These are phyloP conservation scores for Centropus bengalensis DNA, from an alignment of 2,113 vertebrate species.

Conservation along the genomic window DNA sequence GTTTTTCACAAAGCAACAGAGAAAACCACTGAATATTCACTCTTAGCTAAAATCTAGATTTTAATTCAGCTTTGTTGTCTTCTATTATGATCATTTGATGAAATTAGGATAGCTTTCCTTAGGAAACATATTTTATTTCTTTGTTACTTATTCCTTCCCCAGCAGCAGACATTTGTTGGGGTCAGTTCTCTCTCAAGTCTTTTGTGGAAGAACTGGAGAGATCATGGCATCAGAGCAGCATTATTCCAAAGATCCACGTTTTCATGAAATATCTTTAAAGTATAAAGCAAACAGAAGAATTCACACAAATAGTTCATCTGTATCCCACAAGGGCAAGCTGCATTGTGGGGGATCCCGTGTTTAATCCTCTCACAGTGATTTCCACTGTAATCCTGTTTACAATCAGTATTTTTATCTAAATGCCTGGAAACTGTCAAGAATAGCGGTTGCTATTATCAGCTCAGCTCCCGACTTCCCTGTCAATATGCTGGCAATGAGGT, in stretches of 20 bases:
- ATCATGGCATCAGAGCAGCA: not conserved
- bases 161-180: not conserved
- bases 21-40: not conserved
- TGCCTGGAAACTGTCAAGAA: constrained; percentile 29
- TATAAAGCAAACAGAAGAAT: constrained; percentile 1
- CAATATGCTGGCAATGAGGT: not conserved
- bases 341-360: not conserved
- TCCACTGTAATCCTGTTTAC: constrained; percentile 38
- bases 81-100: not conserved
- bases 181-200: not conserved
- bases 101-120: not conserved
- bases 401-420: constrained; percentile 53
- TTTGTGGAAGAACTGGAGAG: not conserved
- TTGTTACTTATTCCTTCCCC: not conserved
- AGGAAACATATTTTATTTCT: not conserved
- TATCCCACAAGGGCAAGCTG: constrained; percentile 7
- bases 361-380: constrained; percentile 46
- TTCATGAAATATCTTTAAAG: not conserved
- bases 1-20: not conserved
- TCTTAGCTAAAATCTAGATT: not conserved
- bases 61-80: not conserved
- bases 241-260: not conserved
- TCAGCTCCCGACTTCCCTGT: constrained; percentile 5
- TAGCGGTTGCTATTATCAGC: not conserved
- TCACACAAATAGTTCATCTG: not conserved